Percentiles rank a stretch among this genome's conserved stretches.
These are phyloP conservation scores for Lysandra coridon DNA, from an alignment of 2,888 invertebrate species.

Conservation along the genomic window DNA sequence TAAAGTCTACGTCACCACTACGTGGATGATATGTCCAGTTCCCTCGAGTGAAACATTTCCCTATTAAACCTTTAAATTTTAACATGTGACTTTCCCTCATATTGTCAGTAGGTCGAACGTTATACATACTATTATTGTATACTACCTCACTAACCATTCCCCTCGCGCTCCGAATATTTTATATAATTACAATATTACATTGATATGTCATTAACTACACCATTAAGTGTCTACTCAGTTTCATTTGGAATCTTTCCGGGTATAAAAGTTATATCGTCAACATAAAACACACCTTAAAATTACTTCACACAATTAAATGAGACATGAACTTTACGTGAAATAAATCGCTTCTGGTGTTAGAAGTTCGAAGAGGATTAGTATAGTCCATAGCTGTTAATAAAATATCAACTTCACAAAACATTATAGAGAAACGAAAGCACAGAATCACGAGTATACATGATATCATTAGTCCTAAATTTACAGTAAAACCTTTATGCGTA, in stretches of 20 bases:
- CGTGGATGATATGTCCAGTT: conserved; percentile 74
- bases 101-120: conserved; percentile 72
- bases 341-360: conserved; percentile 38
- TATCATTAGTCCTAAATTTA: conserved; percentile 56
- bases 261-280: conserved; percentile 66
- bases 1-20: conserved; percentile 68
- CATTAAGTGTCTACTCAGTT: conserved; percentile 57
- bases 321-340: conserved; percentile 39
- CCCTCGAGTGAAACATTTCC: conserved; percentile 63
- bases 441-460: conserved; percentile 52
- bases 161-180: conserved; percentile 48
- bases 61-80: conserved; percentile 73
- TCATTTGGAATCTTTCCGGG: conserved; percentile 78
- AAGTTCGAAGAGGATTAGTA: conserved; percentile 35
- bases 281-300: conserved; percentile 70
- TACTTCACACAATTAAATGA: conserved; percentile 65
- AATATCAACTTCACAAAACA: conserved; percentile 55
- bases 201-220: conserved; percentile 79
- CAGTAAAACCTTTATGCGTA: conserved; percentile 61
- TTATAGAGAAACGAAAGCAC: conserved; percentile 56
- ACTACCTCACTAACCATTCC: conserved; percentile 63
- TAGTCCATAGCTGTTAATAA: conserved; percentile 42
- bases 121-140: conserved; percentile 53
- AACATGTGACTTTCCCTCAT: conserved; percentile 68
- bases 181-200: conserved; percentile 68